Conservation (phyloP, 2,888 invertebrate species). For the Gandaritis pyraliata region DNA sequence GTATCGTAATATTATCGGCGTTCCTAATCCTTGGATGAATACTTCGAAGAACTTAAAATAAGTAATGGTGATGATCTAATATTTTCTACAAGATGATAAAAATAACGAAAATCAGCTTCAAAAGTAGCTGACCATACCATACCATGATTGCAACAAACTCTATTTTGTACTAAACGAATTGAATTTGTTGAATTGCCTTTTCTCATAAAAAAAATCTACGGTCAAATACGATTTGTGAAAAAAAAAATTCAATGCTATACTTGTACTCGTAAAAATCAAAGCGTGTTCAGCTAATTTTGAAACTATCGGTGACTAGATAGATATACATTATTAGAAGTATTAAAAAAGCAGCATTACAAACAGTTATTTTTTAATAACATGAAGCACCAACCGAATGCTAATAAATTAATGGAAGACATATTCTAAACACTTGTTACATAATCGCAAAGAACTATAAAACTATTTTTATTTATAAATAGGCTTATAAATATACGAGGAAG, state of each 20-base stretch:
- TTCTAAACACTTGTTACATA: slow-evolving; percentile 21
- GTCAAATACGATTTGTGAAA: background rate
- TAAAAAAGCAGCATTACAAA: slow-evolving; percentile 13
- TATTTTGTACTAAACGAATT: no score
- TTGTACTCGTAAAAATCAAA: background rate
- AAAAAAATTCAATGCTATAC: background rate
- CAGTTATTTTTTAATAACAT: slow-evolving; percentile 3
- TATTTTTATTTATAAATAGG: slow-evolving; percentile 17
- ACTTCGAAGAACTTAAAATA: no score
- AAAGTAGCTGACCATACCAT: slow-evolving; percentile 6
- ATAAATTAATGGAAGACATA: slow-evolving; percentile 31
- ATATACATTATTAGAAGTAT: background rate
- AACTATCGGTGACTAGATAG: background rate
- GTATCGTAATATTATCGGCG: no score
- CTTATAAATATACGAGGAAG: slow-evolving; percentile 33
- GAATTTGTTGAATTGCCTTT: no score
- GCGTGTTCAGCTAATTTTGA: slow-evolving; percentile 6
- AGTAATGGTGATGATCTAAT: no score
- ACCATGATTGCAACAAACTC: no score
- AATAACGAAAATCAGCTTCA: no score
- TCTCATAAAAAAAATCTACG: no score
- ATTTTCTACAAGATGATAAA: no score
- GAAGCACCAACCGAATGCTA: slow-evolving; percentile 26
- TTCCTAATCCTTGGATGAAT: no score
- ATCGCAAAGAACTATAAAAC: slow-evolving; percentile 37